phyloP scores from a whole-genome alignment of 2,797 vertebrate species.

The Etheostoma perlongum region DNA sequence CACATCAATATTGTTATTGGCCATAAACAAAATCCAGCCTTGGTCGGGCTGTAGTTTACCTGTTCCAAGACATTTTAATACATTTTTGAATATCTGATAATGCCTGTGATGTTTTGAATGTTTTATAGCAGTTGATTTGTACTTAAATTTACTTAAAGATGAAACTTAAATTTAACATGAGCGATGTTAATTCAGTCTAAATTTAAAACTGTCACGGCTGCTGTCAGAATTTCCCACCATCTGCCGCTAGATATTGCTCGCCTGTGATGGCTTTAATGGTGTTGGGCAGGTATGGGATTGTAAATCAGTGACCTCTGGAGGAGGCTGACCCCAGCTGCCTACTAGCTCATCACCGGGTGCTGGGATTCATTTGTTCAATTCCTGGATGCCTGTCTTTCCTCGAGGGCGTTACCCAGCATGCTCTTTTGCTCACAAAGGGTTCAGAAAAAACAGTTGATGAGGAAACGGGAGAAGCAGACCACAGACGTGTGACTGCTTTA shows the following conservation, averaged over 20 bases:
- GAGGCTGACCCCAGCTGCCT: slow-evolving; percentile 66
- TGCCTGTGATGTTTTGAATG: background rate
- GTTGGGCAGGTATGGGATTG: slow-evolving; percentile 71
- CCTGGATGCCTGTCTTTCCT: slow-evolving; percentile 54
- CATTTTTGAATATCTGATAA: background rate
- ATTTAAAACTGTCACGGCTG: slow-evolving; percentile 9
- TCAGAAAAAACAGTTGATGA: slow-evolving; percentile 45
- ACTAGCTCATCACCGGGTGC: slow-evolving; percentile 58
- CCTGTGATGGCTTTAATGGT: slow-evolving; percentile 52
- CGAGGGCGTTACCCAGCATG: slow-evolving; percentile 51
- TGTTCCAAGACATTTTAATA: background rate
- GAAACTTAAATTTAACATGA: background rate
- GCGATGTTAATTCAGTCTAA: background rate
- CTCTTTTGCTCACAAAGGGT: slow-evolving; percentile 55
- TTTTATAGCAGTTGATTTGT: background rate
- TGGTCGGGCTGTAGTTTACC: background rate
- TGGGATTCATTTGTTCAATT: slow-evolving; percentile 67
- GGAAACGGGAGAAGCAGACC: slow-evolving; percentile 41
- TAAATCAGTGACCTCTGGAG: slow-evolving; percentile 65
- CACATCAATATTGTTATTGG: background rate
- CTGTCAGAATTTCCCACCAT: slow-evolving; percentile 20
- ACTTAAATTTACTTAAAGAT: background rate
- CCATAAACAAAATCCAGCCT: background rate
- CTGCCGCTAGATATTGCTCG: slow-evolving; percentile 25
- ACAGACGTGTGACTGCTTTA: slow-evolving; percentile 53